phyloP scores from a whole-genome alignment of 2,888 invertebrate species.

The Aphodius granarius region DNA sequence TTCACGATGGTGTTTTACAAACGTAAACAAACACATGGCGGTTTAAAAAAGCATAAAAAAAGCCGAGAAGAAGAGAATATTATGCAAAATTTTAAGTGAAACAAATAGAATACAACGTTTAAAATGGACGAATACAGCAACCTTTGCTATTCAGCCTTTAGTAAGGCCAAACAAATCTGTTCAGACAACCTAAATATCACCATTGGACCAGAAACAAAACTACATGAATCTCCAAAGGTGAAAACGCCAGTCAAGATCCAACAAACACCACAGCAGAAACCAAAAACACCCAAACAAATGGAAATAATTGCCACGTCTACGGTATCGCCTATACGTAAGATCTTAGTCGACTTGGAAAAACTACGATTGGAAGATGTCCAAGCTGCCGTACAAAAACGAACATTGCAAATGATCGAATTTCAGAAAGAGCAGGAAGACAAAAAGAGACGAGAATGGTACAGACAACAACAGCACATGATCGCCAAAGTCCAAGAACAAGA shows the following conservation, averaged over 20 bases:
- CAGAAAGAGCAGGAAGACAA: constrained; percentile 42
- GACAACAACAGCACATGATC: constrained; percentile 47
- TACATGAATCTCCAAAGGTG: background rate
- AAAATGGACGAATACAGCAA: background rate
- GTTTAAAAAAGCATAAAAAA: background rate
- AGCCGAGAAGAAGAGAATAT: background rate
- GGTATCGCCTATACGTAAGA: background rate
- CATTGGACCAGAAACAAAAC: background rate
- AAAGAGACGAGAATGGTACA: constrained; percentile 43
- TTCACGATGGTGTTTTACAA: background rate
- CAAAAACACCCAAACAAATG: background rate
- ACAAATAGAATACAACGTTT: background rate
- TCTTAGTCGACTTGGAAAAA: constrained; percentile 37
- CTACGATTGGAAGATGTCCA: constrained; percentile 45
- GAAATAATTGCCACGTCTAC: background rate
- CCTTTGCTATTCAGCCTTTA: background rate
- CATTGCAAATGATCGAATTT: constrained; percentile 47
- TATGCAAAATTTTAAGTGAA: background rate
- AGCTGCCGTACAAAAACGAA: constrained; percentile 46
- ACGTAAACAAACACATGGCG: background rate
- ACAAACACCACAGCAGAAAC: background rate
- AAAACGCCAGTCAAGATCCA: background rate
- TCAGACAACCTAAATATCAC: background rate
- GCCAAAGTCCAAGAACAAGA: constrained; percentile 55
- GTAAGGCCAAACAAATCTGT: background rate